Conservation (phyloP, 1,140 invertebrate genomes). For the Frieseomelitta varia region DNA sequence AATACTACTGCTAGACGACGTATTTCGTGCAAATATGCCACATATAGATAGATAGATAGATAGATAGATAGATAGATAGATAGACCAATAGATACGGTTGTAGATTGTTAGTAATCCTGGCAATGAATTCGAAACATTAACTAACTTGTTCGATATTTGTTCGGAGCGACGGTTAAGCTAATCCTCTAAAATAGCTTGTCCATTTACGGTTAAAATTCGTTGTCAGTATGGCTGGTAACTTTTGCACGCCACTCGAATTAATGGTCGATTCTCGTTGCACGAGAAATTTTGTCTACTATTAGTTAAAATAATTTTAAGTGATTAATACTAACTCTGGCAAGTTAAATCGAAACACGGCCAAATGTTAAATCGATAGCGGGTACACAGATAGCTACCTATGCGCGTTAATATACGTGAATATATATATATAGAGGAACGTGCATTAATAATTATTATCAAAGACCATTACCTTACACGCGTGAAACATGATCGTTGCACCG, state of each 20-base stretch:
- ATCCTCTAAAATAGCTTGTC: constrained; percentile 28
- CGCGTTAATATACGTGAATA: no score
- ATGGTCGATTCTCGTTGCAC: background rate
- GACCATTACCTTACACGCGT: background rate
- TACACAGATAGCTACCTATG: background rate
- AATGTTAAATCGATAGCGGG: background rate
- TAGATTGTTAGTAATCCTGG: background rate
- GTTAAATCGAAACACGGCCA: background rate
- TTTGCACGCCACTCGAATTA: constrained; percentile 22
- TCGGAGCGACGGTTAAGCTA: constrained; percentile 4
- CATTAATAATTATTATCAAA: constrained; percentile 48
- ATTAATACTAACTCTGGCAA: constrained; percentile 19
- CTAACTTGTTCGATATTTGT: background rate
- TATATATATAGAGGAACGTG: background rate
- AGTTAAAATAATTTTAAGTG: constrained; percentile 46
- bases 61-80: background rate
- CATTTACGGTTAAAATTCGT: constrained; percentile 15
- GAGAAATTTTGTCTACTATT: constrained; percentile 26
- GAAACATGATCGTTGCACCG: background rate
- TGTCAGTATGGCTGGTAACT: constrained; percentile 3
- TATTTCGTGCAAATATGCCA: background rate
- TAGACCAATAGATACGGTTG: background rate
- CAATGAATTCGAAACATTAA: constrained; percentile 29
- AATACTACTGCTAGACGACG: background rate
- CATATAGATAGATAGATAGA: no score